A percentile compares a stretch with the other conserved stretches of the same genome.
These are phyloP conservation scores for Antheraea yamamai DNA, from an alignment of 2,888 invertebrate species.

Conservation along the genomic window DNA sequence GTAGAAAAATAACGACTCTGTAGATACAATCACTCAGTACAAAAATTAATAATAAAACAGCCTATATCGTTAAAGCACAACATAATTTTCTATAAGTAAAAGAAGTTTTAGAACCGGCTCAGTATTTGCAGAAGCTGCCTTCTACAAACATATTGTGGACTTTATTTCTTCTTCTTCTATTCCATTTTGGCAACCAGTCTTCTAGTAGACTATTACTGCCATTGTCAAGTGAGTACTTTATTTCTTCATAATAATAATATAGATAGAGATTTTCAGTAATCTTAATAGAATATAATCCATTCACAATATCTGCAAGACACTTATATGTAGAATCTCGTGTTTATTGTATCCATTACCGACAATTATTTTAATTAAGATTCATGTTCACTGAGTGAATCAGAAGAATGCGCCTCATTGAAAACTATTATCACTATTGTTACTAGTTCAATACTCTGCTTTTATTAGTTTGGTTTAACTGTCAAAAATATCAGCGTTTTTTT, in stretches of 20 bases:
- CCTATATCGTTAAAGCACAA: too few relatives aligned
- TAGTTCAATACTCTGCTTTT: constrained; percentile 9
- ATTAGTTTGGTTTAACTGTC: background rate
- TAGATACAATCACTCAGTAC: background rate
- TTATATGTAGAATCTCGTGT: constrained; percentile 29
- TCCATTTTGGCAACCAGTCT: too few relatives aligned
- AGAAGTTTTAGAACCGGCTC: too few relatives aligned
- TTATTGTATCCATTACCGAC: constrained; percentile 51
- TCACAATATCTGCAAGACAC: background rate
- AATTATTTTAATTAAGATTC: constrained; percentile 70
- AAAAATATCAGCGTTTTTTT: background rate
- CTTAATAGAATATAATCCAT: background rate
- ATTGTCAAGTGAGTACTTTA: too few relatives aligned
- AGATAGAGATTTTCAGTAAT: background rate
- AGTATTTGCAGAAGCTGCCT: too few relatives aligned
- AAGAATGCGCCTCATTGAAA: constrained; percentile 65
- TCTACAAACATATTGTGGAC: too few relatives aligned
- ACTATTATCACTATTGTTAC: constrained; percentile 23
- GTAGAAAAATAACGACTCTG: background rate
- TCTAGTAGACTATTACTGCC: too few relatives aligned
- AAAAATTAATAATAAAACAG: too few relatives aligned
- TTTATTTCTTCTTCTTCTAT: too few relatives aligned
- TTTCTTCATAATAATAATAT: too few relatives aligned
- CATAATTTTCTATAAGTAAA: too few relatives aligned
- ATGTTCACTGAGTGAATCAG: constrained; percentile 76